Percentiles rank a stretch among this genome's conserved stretches.
Evolutionary conservation across 2,113 vertebrate genomes (phyloP).

Genomic region (Ursus arctos): DNA sequence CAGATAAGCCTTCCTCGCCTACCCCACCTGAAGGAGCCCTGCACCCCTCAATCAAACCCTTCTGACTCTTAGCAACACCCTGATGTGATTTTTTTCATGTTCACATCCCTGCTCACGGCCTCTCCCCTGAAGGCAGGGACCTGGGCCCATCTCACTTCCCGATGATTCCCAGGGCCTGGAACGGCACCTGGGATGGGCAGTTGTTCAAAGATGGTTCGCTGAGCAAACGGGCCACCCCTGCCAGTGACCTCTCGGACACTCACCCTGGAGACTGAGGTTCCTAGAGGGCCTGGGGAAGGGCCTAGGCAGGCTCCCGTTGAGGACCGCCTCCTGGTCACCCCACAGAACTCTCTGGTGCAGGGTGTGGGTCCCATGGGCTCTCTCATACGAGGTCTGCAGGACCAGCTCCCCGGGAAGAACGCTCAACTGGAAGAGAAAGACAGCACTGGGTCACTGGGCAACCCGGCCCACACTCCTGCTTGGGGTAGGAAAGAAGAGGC

Average conservation of each 20-base stretch:
- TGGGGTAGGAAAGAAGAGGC: background rate
- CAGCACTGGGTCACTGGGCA: accelerated
- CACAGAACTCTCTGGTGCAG: constrained; percentile 87
- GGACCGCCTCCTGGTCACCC: constrained; percentile 86
- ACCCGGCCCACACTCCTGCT: accelerated
- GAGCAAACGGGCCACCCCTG: accelerated
- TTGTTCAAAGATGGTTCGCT: accelerated
- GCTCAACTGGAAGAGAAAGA: constrained; percentile 83
- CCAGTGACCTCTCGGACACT: background rate
- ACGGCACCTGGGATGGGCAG: background rate
- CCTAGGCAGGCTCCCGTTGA: constrained; percentile 84
- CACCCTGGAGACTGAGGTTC: constrained; percentile 87
- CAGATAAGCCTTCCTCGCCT: background rate
- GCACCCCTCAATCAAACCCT: background rate
- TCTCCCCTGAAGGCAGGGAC: background rate
- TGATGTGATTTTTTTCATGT: accelerated
- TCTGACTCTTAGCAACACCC: background rate
- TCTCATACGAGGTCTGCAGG: constrained; percentile 82
- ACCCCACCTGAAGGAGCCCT: background rate
- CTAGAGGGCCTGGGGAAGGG: constrained; percentile 85
- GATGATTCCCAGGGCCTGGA: background rate
- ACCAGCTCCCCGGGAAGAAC: constrained; percentile 85
- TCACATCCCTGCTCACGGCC: background rate
- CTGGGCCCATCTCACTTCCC: background rate
- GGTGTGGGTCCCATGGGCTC: constrained; percentile 77